phyloP scores from a whole-genome alignment of 92 coral and sea anemone genomes.

The Isaurus tuberculatus region DNA sequence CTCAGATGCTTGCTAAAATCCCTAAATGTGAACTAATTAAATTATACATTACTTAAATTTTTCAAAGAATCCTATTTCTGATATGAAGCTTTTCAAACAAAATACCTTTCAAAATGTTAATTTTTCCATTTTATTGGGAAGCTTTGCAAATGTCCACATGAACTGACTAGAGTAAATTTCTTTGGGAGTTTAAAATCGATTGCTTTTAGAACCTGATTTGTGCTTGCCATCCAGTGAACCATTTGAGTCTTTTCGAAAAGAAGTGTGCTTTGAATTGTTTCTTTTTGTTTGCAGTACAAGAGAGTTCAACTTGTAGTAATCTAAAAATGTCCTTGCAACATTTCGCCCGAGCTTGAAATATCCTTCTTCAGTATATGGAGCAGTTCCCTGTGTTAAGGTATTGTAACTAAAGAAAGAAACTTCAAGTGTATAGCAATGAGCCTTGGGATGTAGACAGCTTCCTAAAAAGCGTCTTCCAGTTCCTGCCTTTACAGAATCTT shows the following conservation, averaged over 20 bases:
- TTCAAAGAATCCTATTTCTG: too few species aligned
- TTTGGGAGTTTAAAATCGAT: not conserved
- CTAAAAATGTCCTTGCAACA: conserved; percentile 95
- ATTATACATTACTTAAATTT: too few species aligned
- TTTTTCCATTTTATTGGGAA: too few species aligned
- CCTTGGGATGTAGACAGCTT: conserved; percentile 89
- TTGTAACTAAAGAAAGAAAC: conserved; percentile 96
- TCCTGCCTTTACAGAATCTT: conserved; percentile 96
- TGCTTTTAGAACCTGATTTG: conserved; percentile 4
- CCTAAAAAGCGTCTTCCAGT: conserved; percentile 97
- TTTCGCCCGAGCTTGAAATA: conserved; percentile 93
- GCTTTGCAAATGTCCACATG: too few species aligned
- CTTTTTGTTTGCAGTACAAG: conserved; percentile 63
- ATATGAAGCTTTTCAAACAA: too few species aligned
- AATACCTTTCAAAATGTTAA: too few species aligned
- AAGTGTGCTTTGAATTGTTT: conserved; percentile 51
- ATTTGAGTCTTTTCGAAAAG: conserved; percentile 53
- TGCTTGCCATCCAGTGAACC: conserved; percentile 51
- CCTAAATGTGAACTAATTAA: too few species aligned
- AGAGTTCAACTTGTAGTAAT: conserved; percentile 89
- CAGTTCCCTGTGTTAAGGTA: conserved; percentile 73
- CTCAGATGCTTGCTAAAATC: too few species aligned
- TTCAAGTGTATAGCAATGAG: conserved; percentile 96
- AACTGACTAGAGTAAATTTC: not conserved
- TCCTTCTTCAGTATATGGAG: conserved; percentile 96